Base-by-base conservation (phyloP, 2,888 invertebrate species). In the Aleiodes alternator region DNA sequence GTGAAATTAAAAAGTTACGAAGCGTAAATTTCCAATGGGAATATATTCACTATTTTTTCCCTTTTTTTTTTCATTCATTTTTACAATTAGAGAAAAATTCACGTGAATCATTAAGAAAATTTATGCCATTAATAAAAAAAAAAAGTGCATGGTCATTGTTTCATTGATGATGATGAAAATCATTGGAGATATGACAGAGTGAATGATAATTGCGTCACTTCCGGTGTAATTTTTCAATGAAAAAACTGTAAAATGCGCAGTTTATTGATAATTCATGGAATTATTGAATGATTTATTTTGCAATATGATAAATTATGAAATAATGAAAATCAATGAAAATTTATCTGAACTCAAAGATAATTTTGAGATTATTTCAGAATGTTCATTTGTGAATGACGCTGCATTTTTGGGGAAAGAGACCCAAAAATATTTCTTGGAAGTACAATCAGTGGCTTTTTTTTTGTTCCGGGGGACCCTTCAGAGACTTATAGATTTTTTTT, bases 21-120 rank as follows among this genome's bases (percentile, higher is more conserved):
- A 55, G 16, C 55, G 55, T 16, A 55, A 55, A 23, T 55, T 55
- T 55, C 55, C 55, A 55, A 29, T 55, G 55, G 55, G 29, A 55
- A 55, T 9, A 23, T 23, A 16, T n/a, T 23, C n/a, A 29, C 4
- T 55, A 29, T 23, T 23, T 8, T 55, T 55, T 55, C 23, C 23
- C 11, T 3, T 1, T 5, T 29, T 11, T 16, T 55, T 29, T 53
- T 7, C 53, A 53, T 53, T 23, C 14, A 7, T 16, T 53, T n/a
- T 51, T n/a, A 1, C 4, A 7, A n/a, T 16, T 53, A n/a, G 8
- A 12, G 4, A 12, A 51, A 51, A 14, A 51, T 14, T 51, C 51
- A 4, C 12, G 11, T 51, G 7, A 51, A n/a, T n/a, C n/a, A 55
- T 55, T 43, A 43, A 55, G 16, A 55, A 6, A 14, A 23, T 43